phyloP scores from a whole-genome alignment of 1,140 invertebrate genomes.

The Microplitis mediator region DNA sequence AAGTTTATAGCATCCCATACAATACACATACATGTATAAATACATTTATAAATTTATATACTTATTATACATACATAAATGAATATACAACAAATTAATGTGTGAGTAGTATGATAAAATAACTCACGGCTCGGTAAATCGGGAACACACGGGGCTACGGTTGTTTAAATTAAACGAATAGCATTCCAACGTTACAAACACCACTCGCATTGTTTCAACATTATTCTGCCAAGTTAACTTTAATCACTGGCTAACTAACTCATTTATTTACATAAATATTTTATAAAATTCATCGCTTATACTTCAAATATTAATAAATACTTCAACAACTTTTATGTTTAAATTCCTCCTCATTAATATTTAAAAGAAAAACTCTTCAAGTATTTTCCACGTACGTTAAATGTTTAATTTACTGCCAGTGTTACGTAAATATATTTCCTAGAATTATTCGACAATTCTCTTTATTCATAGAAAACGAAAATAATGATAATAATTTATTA shows the following conservation, averaged over 20 bases:
- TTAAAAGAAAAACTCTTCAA: too few species aligned
- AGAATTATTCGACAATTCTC: too few species aligned
- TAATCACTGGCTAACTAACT: background rate
- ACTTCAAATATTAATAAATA: too few species aligned
- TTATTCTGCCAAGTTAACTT: background rate
- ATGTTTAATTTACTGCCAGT: too few species aligned
- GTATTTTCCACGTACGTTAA: too few species aligned
- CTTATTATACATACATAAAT: background rate
- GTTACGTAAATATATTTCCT: too few species aligned
- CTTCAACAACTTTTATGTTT: too few species aligned
- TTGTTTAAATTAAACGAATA: constrained; percentile 52
- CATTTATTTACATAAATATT: background rate
- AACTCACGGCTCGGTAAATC: constrained; percentile 37
- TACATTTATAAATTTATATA: background rate
- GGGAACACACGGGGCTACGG: constrained; percentile 31
- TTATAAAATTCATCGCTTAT: background rate
- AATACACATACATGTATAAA: background rate
- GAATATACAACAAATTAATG: background rate
- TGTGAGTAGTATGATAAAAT: background rate
- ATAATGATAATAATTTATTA: too few species aligned
- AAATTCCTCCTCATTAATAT: too few species aligned
- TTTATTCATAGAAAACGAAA: too few species aligned
- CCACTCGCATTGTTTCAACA: constrained; percentile 23
- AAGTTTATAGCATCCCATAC: background rate
- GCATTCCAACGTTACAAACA: constrained; percentile 42